These are phyloP conservation scores for Popillia japonica DNA, from an alignment of 1,140 invertebrate genomes.

Conservation along the genomic window DNA sequence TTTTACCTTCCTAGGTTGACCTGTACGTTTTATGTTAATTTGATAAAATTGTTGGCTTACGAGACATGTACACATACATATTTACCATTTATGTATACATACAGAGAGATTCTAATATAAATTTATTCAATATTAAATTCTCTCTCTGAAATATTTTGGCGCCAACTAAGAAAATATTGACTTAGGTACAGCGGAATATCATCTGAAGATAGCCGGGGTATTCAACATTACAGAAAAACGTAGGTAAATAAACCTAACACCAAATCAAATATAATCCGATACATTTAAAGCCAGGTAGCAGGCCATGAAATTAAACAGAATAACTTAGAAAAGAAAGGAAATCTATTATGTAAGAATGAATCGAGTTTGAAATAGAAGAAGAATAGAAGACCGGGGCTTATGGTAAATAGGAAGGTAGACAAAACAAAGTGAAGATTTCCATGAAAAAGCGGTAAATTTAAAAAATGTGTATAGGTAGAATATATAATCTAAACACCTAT, in stretches of 20 bases:
- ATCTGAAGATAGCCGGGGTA: background rate
- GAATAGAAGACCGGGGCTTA: background rate
- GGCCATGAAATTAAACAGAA: constrained; percentile 3
- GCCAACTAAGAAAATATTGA: constrained; percentile 15
- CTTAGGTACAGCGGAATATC: background rate
- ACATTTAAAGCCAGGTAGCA: constrained; percentile 31
- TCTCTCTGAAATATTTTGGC: background rate
- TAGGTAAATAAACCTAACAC: constrained; percentile 20
- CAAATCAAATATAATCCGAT: constrained; percentile 28
- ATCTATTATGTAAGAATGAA: constrained; percentile 22
- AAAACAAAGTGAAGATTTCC: background rate
- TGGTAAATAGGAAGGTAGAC: background rate
- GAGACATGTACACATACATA: too few species aligned
- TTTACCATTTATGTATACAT: background rate
- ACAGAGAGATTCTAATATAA: background rate
- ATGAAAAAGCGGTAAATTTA: background rate
- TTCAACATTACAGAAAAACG: constrained; percentile 22
- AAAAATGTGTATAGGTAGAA: background rate
- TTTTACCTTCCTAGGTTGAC: too few species aligned
- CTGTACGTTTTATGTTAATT: too few species aligned
- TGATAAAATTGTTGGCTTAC: too few species aligned
- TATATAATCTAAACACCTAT: background rate
- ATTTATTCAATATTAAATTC: background rate
- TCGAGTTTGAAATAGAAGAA: constrained; percentile 6
- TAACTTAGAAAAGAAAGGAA: constrained; percentile 27